Percentiles rank a stretch among this genome's conserved stretches.
phyloP scores from a whole-genome alignment of 2,797 vertebrate species.

The Pantherophis alleghaniensis region DNA sequence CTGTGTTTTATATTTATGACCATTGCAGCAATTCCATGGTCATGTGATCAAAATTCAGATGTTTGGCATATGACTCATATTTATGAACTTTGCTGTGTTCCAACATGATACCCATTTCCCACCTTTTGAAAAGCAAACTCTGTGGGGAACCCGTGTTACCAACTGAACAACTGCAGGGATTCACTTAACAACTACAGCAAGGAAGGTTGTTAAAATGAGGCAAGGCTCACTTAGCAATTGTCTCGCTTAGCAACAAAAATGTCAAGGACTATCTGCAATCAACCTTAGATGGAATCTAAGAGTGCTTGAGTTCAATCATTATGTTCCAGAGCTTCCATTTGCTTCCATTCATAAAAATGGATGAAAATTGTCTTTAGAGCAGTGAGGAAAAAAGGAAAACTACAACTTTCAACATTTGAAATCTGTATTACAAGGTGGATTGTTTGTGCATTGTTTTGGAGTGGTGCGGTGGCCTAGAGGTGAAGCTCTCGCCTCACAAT shows the following conservation, averaged over 20 bases:
- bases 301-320: not conserved
- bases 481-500: too few relatives aligned
- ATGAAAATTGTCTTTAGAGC: not conserved
- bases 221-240: not conserved
- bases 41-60: not conserved
- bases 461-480: too few relatives aligned
- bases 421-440: not conserved
- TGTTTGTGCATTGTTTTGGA: not conserved
- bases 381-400: not conserved
- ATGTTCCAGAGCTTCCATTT: not conserved
- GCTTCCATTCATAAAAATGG: not conserved
- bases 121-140: not conserved
- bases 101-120: not conserved
- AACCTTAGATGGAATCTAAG: not conserved
- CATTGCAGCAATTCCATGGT: not conserved
- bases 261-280: not conserved
- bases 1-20: not conserved
- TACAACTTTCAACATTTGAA: not conserved
- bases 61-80: not conserved
- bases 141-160: accelerated
- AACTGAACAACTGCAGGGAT: not conserved
- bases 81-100: not conserved
- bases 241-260: not conserved
- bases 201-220: not conserved
- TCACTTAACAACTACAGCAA: not conserved